These are phyloP conservation scores for Steinernema hermaphroditum DNA, from an alignment of 2,888 invertebrate genomes.

Conservation along the genomic window DNA sequence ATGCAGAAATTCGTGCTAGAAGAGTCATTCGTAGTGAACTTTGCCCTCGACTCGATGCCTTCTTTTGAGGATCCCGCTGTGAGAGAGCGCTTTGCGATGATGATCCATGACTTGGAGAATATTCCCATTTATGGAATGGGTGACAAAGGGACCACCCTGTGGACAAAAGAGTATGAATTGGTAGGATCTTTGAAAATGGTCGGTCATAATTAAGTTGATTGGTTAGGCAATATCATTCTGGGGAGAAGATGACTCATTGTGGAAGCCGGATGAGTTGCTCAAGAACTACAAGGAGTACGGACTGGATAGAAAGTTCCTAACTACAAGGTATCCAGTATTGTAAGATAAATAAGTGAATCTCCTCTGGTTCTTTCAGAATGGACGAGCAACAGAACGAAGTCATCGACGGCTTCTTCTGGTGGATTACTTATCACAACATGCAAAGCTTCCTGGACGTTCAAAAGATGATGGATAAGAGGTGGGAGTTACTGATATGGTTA, in stretches of 20 bases:
- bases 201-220: not conserved
- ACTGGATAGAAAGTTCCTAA: conserved; percentile 48
- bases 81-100: conserved; percentile 53
- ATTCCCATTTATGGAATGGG: conserved; percentile 54
- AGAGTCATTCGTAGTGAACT: conserved; percentile 63
- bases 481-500: not conserved
- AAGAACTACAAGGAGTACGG: conserved; percentile 56
- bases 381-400: conserved; percentile 46
- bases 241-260: conserved; percentile 55
- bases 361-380: conserved; percentile 40
- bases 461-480: conserved; percentile 48
- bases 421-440: conserved; percentile 61
- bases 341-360: not conserved
- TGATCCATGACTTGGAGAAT: conserved; percentile 52
- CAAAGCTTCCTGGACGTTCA: conserved; percentile 60
- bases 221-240: conserved; percentile 28
- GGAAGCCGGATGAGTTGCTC: conserved; percentile 50
- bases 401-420: conserved; percentile 61
- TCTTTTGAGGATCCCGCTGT: conserved; percentile 54
- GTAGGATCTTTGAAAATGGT: conserved; percentile 31
- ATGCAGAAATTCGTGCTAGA: conserved; percentile 62
- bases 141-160: conserved; percentile 50
- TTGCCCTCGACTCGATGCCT: conserved; percentile 58
- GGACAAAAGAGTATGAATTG: conserved; percentile 58
- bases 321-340: conserved; percentile 41